A percentile compares a stretch with the other conserved stretches of the same genome.
Evolutionary conservation across 2,797 vertebrate species (phyloP).

Genomic region (Anguilla pacifica): DNA sequence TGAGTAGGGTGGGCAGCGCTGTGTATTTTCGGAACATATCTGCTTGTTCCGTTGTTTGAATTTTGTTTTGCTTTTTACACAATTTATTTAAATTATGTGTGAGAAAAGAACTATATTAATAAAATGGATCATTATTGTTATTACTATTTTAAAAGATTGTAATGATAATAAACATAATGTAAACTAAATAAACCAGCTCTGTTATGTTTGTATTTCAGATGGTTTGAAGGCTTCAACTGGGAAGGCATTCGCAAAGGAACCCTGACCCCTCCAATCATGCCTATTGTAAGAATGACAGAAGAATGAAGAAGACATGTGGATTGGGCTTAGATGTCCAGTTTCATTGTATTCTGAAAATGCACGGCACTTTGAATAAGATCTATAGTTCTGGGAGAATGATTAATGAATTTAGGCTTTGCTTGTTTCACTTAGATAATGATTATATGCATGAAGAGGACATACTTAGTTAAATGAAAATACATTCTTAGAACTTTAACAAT

Average conservation of each 20-base stretch:
- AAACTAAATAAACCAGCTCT: constrained; percentile 25
- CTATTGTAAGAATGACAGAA: constrained; percentile 62
- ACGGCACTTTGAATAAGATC: neutral
- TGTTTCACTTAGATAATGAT: neutral
- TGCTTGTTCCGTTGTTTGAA: neutral
- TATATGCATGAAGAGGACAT: neutral
- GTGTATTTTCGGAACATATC: neutral
- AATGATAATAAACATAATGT: neutral
- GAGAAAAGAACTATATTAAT: neutral
- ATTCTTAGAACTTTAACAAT: neutral
- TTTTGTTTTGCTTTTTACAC: neutral
- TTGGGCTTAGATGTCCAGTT: neutral
- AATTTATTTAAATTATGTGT: neutral
- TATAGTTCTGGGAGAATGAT: neutral
- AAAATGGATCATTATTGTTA: neutral
- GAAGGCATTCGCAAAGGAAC: constrained; percentile 66
- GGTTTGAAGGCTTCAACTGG: constrained; percentile 80
- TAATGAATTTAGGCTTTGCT: constrained; percentile 1
- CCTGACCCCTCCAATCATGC: constrained; percentile 63
- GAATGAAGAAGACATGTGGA: neutral
- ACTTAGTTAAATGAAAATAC: neutral
- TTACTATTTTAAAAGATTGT: neutral
- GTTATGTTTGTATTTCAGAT: constrained; percentile 58
- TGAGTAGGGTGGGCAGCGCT: neutral
- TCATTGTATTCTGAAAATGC: constrained; percentile 12